These are phyloP conservation scores for Panagrolaimus sp. DNA, from an alignment of 1,140 invertebrate genomes.

Conservation along the genomic window DNA sequence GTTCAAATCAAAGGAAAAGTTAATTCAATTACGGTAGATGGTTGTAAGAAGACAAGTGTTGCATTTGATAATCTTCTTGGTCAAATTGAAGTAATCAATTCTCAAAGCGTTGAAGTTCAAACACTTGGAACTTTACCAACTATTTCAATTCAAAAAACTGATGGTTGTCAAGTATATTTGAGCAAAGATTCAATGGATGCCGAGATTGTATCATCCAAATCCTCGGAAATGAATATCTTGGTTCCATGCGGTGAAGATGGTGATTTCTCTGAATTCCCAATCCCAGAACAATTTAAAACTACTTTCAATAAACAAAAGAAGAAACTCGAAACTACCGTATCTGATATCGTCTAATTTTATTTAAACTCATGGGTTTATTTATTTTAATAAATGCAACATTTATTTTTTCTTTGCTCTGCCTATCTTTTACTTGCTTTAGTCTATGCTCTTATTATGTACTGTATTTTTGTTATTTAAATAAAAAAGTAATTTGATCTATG, in stretches of 20 bases:
- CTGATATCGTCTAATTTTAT: slow-evolving; percentile 50
- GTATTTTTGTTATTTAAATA: too few species aligned
- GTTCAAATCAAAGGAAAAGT: slow-evolving; percentile 84
- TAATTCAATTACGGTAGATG: slow-evolving; percentile 91
- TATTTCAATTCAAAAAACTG: slow-evolving; percentile 94
- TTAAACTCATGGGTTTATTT: too few species aligned
- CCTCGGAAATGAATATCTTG: slow-evolving; percentile 95
- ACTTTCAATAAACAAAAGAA: slow-evolving; percentile 65
- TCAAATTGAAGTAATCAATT: slow-evolving; percentile 94
- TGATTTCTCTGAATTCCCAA: slow-evolving; percentile 82
- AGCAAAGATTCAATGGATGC: slow-evolving; percentile 77
- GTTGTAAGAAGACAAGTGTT: slow-evolving; percentile 87
- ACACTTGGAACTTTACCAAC: slow-evolving; percentile 86
- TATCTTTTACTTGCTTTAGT: too few species aligned
- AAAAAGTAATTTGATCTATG: too few species aligned
- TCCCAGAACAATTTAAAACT: slow-evolving; percentile 95
- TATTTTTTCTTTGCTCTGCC: too few species aligned
- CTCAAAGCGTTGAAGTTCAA: slow-evolving; percentile 94
- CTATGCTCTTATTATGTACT: too few species aligned
- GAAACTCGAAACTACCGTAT: slow-evolving; percentile 67
- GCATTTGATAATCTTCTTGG: slow-evolving; percentile 92
- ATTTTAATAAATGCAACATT: too few species aligned
- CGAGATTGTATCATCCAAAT: slow-evolving; percentile 85
- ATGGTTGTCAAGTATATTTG: slow-evolving; percentile 94
- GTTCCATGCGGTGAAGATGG: slow-evolving; percentile 75